Conservation (phyloP, 2,113 vertebrate genomes). For the Tretioscincus oriximinensis region DNA sequence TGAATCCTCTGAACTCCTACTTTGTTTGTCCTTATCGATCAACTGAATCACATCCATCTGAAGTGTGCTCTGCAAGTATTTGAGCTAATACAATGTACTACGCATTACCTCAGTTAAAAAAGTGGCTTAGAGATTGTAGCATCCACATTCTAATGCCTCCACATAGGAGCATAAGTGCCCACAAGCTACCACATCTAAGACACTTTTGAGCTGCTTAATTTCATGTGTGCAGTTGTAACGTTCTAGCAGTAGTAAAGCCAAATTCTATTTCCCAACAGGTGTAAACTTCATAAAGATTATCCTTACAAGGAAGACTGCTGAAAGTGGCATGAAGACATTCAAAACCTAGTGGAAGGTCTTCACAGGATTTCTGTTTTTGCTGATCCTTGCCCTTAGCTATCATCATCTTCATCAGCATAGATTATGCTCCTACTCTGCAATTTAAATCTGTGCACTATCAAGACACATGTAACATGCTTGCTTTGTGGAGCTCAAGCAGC, state of each 20-base stretch:
- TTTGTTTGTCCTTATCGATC: too few relatives aligned
- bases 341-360: background rate
- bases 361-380: background rate
- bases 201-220: too few relatives aligned
- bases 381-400: too few relatives aligned
- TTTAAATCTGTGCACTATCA: background rate
- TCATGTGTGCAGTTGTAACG: too few relatives aligned
- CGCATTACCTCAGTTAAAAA: too few relatives aligned
- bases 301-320: background rate
- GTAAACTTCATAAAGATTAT: constrained; percentile 25
- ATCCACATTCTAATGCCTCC: too few relatives aligned
- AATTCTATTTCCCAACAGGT: constrained; percentile 2
- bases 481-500: background rate
- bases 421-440: too few relatives aligned
- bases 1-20: background rate
- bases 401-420: background rate
- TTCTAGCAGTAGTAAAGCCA: background rate
- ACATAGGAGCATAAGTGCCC: too few relatives aligned
- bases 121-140: too few relatives aligned
- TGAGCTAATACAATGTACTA: too few relatives aligned
- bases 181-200: too few relatives aligned
- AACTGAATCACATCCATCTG: background rate
- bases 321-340: rapidly evolving
- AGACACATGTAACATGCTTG: too few relatives aligned
- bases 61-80: background rate